These are phyloP conservation scores for Hypothenemus hampei DNA, from an alignment of 1,140 invertebrate species.

Conservation along the genomic window DNA sequence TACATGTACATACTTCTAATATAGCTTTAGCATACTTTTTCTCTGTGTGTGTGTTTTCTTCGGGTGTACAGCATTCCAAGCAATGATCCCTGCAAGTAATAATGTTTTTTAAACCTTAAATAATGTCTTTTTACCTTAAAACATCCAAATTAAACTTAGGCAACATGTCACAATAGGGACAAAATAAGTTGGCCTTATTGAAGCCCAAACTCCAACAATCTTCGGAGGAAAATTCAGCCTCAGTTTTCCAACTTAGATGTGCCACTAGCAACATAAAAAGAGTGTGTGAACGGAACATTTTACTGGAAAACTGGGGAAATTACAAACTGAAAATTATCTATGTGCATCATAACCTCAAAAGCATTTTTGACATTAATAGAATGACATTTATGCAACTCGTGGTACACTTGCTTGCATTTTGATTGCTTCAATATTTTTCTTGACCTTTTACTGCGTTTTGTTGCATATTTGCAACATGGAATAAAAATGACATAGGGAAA, in stretches of 20 bases:
- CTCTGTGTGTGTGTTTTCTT: slow-evolving; percentile 56
- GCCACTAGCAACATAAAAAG: too few relatives aligned
- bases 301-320: slow-evolving; percentile 8
- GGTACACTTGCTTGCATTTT: too few relatives aligned
- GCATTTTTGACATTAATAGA: too few relatives aligned
- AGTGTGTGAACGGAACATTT: too few relatives aligned
- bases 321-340: neutral
- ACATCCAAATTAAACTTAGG: slow-evolving; percentile 69
- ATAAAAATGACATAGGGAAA: too few relatives aligned
- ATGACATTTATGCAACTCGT: too few relatives aligned
- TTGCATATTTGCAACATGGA: too few relatives aligned
- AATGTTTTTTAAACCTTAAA: too few relatives aligned
- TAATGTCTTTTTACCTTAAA: slow-evolving; percentile 57
- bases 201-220: slow-evolving; percentile 84
- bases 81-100: slow-evolving; percentile 63
- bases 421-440: too few relatives aligned
- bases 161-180: slow-evolving; percentile 83
- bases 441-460: too few relatives aligned
- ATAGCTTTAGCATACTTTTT: slow-evolving; percentile 80
- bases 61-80: slow-evolving; percentile 65
- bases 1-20: slow-evolving; percentile 90
- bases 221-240: slow-evolving; percentile 64
- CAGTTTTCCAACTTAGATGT: too few relatives aligned
- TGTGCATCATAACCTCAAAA: too few relatives aligned
- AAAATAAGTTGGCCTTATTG: slow-evolving; percentile 78